Percentiles rank a stretch among this genome's conserved stretches.
These are phyloP conservation scores for Mesoligia furuncula DNA, from an alignment of 2,888 invertebrate species.

Conservation along the genomic window DNA sequence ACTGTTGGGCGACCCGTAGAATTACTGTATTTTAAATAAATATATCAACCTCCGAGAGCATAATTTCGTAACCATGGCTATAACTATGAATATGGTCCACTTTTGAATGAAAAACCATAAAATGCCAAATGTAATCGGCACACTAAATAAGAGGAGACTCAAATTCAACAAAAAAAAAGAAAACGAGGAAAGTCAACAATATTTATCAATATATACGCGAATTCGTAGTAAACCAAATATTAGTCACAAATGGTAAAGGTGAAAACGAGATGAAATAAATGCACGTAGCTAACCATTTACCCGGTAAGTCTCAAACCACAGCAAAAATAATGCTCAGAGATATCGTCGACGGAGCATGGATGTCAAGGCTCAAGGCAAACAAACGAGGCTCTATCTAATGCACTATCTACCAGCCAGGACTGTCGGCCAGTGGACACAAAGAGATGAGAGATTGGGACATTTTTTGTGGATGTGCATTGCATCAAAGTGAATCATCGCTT, in stretches of 20 bases:
- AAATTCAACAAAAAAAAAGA: too few species aligned
- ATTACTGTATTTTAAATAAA: background rate
- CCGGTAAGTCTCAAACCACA: conserved; percentile 30
- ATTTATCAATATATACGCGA: background rate
- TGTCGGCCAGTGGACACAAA: conserved; percentile 14
- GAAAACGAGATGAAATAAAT: conserved; percentile 17
- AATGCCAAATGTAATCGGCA: background rate
- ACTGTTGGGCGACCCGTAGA: background rate
- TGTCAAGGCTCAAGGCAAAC: conserved; percentile 61
- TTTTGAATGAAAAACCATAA: background rate
- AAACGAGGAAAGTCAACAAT: background rate
- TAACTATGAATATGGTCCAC: background rate
- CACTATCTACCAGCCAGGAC: conserved; percentile 32
- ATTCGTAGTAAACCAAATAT: background rate
- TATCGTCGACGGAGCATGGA: conserved; percentile 53
- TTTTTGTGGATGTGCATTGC: conserved; percentile 43
- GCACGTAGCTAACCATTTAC: conserved; percentile 11
- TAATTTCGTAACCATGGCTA: background rate
- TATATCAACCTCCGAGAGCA: background rate
- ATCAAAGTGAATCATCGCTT: conserved; percentile 37
- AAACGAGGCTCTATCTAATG: conserved; percentile 42
- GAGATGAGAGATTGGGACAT: conserved; percentile 41
- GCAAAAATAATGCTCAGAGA: conserved; percentile 45
- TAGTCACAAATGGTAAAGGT: background rate
- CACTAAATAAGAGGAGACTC: background rate